A percentile compares a stretch with the other conserved stretches of the same genome.
Conservation (phyloP, 1,140 invertebrate species). For the Epicauta chinensis region DNA sequence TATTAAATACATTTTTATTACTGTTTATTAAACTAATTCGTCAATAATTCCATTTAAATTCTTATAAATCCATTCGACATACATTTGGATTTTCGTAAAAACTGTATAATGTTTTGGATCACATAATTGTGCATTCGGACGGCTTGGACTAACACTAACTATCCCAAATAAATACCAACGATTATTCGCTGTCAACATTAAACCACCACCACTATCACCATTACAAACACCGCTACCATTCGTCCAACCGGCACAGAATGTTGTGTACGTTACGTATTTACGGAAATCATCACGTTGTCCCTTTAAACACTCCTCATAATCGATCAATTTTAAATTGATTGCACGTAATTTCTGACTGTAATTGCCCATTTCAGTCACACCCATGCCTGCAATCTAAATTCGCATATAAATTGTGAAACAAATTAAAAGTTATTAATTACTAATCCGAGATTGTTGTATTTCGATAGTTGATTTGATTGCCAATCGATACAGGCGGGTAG, state of each 20-base stretch:
- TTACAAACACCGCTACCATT: slow-evolving; percentile 47
- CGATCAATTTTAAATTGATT: slow-evolving; percentile 36
- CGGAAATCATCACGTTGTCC: slow-evolving; percentile 41
- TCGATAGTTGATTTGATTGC: slow-evolving; percentile 26
- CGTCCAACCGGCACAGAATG: slow-evolving; percentile 45
- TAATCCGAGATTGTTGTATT: slow-evolving; percentile 32
- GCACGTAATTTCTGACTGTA: slow-evolving; percentile 35
- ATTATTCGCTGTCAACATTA: slow-evolving; percentile 28
- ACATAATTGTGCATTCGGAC: slow-evolving; percentile 37
- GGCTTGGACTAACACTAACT: slow-evolving; percentile 45
- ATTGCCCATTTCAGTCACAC: slow-evolving; percentile 44
- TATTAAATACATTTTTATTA: too few relatives aligned
- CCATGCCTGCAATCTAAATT: slow-evolving; percentile 41
- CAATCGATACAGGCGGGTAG: slow-evolving; percentile 43
- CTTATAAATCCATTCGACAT: slow-evolving; percentile 28
- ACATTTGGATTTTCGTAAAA: slow-evolving; percentile 45
- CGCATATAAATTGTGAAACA: not conserved
- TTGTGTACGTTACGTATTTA: slow-evolving; percentile 45
- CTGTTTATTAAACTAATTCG: too few relatives aligned
- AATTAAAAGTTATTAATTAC: slow-evolving; percentile 26
- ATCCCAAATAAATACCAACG: slow-evolving; percentile 44
- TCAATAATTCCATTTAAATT: slow-evolving; percentile 2
- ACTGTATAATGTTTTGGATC: slow-evolving; percentile 43
- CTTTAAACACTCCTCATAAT: slow-evolving; percentile 36
- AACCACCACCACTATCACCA: slow-evolving; percentile 46